These are phyloP conservation scores for Drosophila crucigera DNA, from an alignment of 2,888 invertebrate genomes.

Conservation along the genomic window DNA sequence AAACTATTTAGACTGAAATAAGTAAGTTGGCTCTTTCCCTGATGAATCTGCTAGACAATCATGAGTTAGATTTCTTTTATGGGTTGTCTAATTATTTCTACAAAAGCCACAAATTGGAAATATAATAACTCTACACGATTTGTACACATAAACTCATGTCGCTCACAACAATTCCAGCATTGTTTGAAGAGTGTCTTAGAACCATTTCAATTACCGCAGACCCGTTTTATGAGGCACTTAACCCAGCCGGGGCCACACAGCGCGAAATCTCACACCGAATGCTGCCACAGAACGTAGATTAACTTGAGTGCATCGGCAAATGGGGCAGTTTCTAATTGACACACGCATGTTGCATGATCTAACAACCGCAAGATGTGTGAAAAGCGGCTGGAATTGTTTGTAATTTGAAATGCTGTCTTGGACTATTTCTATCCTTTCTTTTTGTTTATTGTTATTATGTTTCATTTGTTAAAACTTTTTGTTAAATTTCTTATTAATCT, in stretches of 20 bases:
- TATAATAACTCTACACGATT: conserved; percentile 6
- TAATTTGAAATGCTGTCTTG: neutral
- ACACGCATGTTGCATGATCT: conserved; percentile 20
- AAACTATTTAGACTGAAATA: neutral
- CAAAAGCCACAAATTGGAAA: conserved; percentile 4
- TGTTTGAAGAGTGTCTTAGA: conserved; percentile 7
- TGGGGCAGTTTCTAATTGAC: conserved; percentile 20
- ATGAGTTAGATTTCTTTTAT: neutral
- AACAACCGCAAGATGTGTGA: conserved; percentile 14
- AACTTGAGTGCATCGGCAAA: conserved; percentile 31
- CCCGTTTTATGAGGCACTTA: conserved; percentile 55
- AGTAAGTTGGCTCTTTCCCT: neutral
- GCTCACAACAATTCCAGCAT: neutral
- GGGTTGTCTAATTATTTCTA: neutral
- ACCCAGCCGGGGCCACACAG: conserved; percentile 51
- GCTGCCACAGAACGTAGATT: conserved; percentile 33
- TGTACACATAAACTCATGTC: neutral
- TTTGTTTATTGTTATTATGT: neutral
- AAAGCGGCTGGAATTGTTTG: conserved; percentile 17
- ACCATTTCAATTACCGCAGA: conserved; percentile 53
- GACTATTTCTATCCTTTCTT: neutral
- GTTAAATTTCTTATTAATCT: neutral
- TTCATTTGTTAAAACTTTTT: neutral
- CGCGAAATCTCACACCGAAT: conserved; percentile 61
- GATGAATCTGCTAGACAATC: neutral